A percentile compares a stretch with the other conserved stretches of the same genome.
phyloP scores from a whole-genome alignment of 2,113 vertebrate species.

The Clarias magur region DNA sequence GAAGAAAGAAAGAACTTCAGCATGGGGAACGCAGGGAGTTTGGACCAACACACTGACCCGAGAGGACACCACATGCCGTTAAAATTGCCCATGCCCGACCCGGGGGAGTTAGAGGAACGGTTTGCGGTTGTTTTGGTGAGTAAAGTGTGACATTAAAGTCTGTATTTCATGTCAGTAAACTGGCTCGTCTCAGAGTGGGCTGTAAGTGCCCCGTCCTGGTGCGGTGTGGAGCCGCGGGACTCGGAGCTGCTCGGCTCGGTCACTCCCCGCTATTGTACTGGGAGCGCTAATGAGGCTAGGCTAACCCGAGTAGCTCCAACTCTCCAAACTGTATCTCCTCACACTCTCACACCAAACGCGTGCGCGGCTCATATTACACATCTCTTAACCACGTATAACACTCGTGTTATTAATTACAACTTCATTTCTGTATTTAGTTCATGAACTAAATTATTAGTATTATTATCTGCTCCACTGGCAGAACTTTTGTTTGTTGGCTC shows the following conservation, averaged over 20 bases:
- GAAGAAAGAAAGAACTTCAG: conserved; percentile 1
- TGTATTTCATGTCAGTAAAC: no score
- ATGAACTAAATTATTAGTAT: no score
- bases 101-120: conserved; percentile 89
- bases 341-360: not conserved
- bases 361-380: not conserved
- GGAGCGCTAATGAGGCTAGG: not conserved
- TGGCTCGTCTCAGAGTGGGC: not conserved
- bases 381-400: not conserved
- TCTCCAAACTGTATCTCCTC: not conserved
- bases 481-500: not conserved
- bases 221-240: not conserved
- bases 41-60: conserved; percentile 88
- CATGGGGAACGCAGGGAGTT: conserved; percentile 97
- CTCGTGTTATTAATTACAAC: not conserved
- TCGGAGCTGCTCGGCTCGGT: not conserved
- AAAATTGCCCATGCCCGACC: conserved; percentile 94
- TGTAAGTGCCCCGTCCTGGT: not conserved
- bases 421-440: not conserved
- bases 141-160: conserved; percentile 19
- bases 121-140: conserved; percentile 93
- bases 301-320: not conserved
- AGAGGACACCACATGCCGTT: conserved; percentile 86
- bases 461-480: no score
- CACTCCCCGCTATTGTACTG: conserved; percentile 16